Conservation (phyloP, 2,888 invertebrate species). For the Diarsia dahlii region DNA sequence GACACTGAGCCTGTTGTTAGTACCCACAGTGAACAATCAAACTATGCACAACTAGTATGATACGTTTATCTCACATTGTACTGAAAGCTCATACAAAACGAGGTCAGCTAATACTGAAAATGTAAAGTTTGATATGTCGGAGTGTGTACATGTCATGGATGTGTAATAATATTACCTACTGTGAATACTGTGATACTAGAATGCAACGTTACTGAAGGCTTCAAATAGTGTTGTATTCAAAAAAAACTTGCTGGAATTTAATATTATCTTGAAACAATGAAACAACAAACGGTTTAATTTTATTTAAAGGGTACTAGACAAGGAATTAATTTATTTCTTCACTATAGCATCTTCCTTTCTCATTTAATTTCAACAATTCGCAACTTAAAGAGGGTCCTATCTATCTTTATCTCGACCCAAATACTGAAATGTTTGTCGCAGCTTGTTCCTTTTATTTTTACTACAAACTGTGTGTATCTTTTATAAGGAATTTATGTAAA, state of each 20-base stretch:
- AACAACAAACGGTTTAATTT: slow-evolving; percentile 32
- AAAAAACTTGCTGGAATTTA: slow-evolving; percentile 5
- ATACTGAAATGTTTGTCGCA: slow-evolving; percentile 38
- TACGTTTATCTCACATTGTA: too few species aligned
- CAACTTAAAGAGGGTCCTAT: neutral
- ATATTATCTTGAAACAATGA: slow-evolving; percentile 11
- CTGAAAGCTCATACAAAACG: too few species aligned
- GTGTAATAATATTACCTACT: neutral
- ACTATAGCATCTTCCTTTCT: neutral
- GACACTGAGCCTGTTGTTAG: too few species aligned
- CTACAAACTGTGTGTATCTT: slow-evolving; percentile 10
- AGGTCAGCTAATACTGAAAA: too few species aligned
- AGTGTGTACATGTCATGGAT: neutral
- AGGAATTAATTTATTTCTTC: slow-evolving; percentile 22
- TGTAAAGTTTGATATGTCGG: too few species aligned
- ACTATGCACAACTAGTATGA: too few species aligned
- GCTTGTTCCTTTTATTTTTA: slow-evolving; percentile 32
- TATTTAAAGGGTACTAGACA: slow-evolving; percentile 12
- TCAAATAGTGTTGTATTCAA: neutral
- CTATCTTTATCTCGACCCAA: slow-evolving; percentile 25
- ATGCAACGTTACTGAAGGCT: neutral
- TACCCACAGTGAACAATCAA: too few species aligned
- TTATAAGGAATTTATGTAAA: slow-evolving; percentile 57
- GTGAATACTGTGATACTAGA: neutral
- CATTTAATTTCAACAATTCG: slow-evolving; percentile 17